Base-by-base conservation (phyloP, 2,888 invertebrate species). In the Hemithea aestivaria region DNA sequence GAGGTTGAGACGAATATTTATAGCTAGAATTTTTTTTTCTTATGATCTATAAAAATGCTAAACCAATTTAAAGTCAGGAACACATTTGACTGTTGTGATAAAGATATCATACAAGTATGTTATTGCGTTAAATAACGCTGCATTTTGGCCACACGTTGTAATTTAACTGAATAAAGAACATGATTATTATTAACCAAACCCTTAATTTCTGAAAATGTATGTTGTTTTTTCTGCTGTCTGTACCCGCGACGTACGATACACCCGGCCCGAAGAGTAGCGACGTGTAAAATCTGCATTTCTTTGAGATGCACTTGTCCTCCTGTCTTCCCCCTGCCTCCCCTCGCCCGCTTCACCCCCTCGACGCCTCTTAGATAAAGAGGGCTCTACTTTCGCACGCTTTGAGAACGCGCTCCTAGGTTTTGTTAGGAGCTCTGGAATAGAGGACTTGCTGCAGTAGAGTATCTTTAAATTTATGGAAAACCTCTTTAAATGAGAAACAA, bases 221-320 rank as follows among this genome's bases (percentile, higher is more conserved):
- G 22, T 23, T 23, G 11, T 6, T 43, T 28, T 30, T 46, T 56
- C 25, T 73, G 60, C 68, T 7, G 33, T 61, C 73, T 36, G 40
- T 76, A 69, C 73, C 2, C 36, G 39, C 31, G 46, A 53, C 51
- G 58, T 66, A 55, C 80, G 76, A 80, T 79, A 80, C 78, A 76
- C 72, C 69, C 75, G 66, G 63, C 74, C 74, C 78, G 71, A 80
- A 79, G 83, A 79, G 84, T 78, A 84, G 84, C 85, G 83, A 84
- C 85, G 85, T 85, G 85, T 87, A 85, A 85, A 85, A 87, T 87
- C 85, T 85, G 85, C 85, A 87, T 87, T 87, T 87, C 85, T 87
- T 87, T 87, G 85, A 87, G 85, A 84, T 85, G 85, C 85, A 87
- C 85, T 85, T 85, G 85, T 83, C 72, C 68, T 65, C 64, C 43